These are phyloP conservation scores for Heliconius nattereri DNA, from an alignment of 1,140 invertebrate species.

Conservation along the genomic window DNA sequence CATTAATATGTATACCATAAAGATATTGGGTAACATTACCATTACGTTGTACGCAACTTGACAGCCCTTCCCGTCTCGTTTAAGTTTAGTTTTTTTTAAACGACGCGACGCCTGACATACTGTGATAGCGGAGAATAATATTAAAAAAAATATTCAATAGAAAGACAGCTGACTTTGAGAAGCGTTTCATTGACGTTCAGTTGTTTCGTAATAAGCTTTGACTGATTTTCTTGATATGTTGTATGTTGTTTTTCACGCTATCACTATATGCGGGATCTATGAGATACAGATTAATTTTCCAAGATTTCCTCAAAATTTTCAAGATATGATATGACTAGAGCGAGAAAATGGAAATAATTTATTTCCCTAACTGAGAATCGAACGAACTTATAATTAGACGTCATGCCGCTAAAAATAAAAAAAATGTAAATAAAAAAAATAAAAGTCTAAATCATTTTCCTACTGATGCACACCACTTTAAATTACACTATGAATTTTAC, in stretches of 20 bases:
- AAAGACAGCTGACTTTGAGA: background rate
- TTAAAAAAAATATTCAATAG: background rate
- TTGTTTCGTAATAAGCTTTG: background rate
- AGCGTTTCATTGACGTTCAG: background rate
- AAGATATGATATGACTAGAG: no score
- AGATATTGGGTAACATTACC: background rate
- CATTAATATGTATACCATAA: background rate
- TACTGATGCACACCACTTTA: no score
- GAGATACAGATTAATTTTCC: no score
- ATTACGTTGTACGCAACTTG: background rate
- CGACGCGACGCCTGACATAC: background rate
- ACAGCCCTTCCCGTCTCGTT: background rate
- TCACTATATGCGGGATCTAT: no score
- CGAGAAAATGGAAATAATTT: no score
- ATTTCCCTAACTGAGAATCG: no score
- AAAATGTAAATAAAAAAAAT: no score
- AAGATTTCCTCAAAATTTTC: no score
- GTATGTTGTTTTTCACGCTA: background rate
- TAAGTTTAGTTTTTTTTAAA: background rate
- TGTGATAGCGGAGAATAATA: background rate
- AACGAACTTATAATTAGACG: no score
- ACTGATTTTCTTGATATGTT: background rate
- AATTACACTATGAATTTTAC: no score
- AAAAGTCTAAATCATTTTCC: no score
- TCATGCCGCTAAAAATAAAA: no score